Base-by-base conservation (phyloP, 2,797 vertebrate genomes). In the Sphenodon punctatus region DNA sequence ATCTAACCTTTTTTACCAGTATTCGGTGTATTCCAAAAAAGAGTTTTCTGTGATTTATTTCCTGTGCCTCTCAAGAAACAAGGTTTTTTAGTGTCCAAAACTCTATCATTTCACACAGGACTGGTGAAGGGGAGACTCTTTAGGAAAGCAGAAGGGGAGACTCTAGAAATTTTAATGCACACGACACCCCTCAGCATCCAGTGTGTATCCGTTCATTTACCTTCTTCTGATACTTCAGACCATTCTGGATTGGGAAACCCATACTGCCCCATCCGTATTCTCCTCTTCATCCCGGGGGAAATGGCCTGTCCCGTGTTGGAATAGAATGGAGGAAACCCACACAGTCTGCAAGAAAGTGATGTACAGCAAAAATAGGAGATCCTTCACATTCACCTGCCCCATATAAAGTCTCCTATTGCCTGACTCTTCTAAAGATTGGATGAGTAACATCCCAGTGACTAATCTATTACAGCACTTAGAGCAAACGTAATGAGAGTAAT, bases 301-400 rank as follows among this genome's bases (percentile, higher is more conserved):
- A 99, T 99, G 86, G 98, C 98, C 93, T 98, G 98, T 75, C 98
- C 98, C 0, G 98, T 99, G 94, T 99, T 99, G 68, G 98, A 99
- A 94, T 99, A 99, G 95, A 99, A 99, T 0, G 98, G 98, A 46
- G 98, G 98, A 86, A 98, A 99, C 45, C 98, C 98, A 75, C 98
- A 99, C 69, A 99, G 91, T 86, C 98, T 99, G 87, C 2, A 83
- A 83, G 73, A 85, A 46, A 67, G 10, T 7, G 36, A n/a, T 22
- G 46, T 22, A 45, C 3, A 86, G 19, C 82, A 64, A 85, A 82
- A 75, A 19, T 32, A 59, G 5, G 3, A n/a, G 63, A 17, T 48
- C 7, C n/a, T n/a, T 49, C 55, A 60, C 8, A 75, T 19, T 30
- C 71, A 38, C 25, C 30, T 20, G 32, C 38, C 69, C 78, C 22